Percentiles rank a stretch among this genome's conserved stretches.
These are phyloP conservation scores for Scomber scombrus DNA, from an alignment of 2,113 vertebrate genomes.

Conservation along the genomic window DNA sequence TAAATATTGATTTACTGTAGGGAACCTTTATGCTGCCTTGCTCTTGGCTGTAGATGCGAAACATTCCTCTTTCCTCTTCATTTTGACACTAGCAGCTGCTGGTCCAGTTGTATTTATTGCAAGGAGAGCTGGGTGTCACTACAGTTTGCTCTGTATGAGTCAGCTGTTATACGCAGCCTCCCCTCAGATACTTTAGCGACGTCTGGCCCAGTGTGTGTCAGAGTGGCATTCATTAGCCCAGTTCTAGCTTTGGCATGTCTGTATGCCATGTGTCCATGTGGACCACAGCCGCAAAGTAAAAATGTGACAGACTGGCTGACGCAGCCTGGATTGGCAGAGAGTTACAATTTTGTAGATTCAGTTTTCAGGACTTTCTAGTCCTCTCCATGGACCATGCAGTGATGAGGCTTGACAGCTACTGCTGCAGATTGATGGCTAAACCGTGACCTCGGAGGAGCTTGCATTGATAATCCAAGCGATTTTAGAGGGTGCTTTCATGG, in stretches of 20 bases:
- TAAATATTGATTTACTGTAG: slow-evolving; percentile 17
- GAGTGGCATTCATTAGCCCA: slow-evolving; percentile 48
- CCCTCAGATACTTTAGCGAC: slow-evolving; percentile 4
- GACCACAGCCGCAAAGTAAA: slow-evolving; percentile 39
- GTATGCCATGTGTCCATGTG: slow-evolving; percentile 44
- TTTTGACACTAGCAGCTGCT: not conserved
- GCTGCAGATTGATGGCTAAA: slow-evolving; percentile 29
- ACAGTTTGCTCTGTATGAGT: slow-evolving; percentile 5
- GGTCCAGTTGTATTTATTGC: not conserved
- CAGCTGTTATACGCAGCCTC: slow-evolving; percentile 30
- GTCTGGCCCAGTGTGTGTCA: slow-evolving; percentile 21
- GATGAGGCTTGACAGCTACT: slow-evolving; percentile 9
- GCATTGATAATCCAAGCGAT: slow-evolving; percentile 14
- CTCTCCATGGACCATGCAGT: slow-evolving; percentile 3
- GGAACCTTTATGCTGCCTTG: not conserved
- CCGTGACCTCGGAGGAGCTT: not conserved
- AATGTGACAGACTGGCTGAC: slow-evolving; percentile 39
- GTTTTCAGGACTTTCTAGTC: slow-evolving; percentile 24
- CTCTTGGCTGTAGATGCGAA: not conserved
- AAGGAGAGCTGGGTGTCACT: not conserved
- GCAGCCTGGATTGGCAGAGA: slow-evolving; percentile 12
- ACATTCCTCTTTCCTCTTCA: not conserved
- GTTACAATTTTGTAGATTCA: slow-evolving; percentile 45
- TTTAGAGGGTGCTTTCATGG: not conserved
- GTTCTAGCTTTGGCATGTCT: slow-evolving; percentile 29